Conservation (phyloP, 2,113 vertebrate species). For the Ahaetulla prasina region DNA sequence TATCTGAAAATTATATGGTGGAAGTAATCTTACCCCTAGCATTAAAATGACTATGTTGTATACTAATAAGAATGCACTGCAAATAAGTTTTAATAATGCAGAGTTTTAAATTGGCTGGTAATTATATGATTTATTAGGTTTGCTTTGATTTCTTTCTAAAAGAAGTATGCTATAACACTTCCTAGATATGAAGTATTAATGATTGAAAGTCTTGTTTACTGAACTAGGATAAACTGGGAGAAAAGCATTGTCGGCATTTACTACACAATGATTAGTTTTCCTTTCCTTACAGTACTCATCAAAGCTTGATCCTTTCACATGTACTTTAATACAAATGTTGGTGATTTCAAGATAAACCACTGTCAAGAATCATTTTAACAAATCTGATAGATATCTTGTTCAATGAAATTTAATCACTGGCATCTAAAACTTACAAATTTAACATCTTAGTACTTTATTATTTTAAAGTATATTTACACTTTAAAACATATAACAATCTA, state of each 20-base stretch:
- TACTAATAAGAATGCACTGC: background rate
- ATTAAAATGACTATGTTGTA: background rate
- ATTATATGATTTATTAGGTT: background rate
- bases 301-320: background rate
- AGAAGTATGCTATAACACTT: background rate
- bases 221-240: background rate
- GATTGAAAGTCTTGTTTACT: background rate
- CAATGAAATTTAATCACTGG: background rate
- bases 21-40: background rate
- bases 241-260: background rate
- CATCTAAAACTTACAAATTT: background rate
- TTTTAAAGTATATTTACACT: background rate
- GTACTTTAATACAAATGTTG: background rate
- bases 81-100: background rate
- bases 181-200: background rate
- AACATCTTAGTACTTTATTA: background rate
- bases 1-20: background rate
- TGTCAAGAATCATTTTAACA: background rate
- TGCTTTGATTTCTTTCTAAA: background rate
- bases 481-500: background rate
- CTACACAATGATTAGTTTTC: background rate
- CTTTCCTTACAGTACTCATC: background rate
- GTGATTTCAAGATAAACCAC: background rate
- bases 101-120: background rate
- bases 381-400: background rate